A percentile compares a stretch with the other conserved stretches of the same genome.
Evolutionary conservation across 2,797 vertebrate genomes (phyloP).

Genomic region (Sarcophilus harrisii): DNA sequence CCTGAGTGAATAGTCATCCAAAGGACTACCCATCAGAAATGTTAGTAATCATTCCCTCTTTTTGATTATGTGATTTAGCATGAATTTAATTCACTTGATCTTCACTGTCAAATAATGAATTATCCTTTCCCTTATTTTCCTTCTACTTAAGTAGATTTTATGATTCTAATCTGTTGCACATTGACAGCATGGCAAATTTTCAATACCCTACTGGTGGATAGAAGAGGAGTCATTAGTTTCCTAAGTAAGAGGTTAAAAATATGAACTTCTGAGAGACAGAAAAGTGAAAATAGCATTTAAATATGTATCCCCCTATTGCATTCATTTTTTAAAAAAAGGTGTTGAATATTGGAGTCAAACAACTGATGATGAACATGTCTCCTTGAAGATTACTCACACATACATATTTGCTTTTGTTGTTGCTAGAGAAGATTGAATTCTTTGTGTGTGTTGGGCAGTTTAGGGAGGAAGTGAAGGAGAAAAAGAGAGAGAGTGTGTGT

Average conservation of each 20-base stretch:
- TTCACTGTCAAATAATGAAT: not conserved
- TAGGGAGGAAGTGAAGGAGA: not conserved
- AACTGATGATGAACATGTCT: not conserved
- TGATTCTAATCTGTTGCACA: not conserved
- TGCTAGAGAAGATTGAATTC: not conserved
- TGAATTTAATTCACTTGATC: not conserved
- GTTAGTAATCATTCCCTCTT: not conserved
- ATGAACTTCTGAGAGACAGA: not conserved
- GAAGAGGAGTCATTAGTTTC: not conserved
- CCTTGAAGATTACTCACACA: not conserved
- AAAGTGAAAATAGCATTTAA: not conserved
- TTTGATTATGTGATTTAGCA: not conserved
- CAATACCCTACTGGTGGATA: not conserved
- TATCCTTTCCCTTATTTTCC: not conserved
- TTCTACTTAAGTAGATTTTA: not conserved
- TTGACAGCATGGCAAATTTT: not conserved
- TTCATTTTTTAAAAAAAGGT: not conserved
- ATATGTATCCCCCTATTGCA: not conserved
- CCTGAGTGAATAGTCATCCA: not conserved
- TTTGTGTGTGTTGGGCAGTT: not conserved
- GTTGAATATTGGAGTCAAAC: not conserved
- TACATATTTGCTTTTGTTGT: not conserved
- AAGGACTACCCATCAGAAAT: not conserved
- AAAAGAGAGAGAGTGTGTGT: no score
- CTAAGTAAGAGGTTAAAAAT: not conserved